These are phyloP conservation scores for Hyperoplus lanceolatus DNA, from an alignment of 2,797 vertebrate species.

Conservation along the genomic window DNA sequence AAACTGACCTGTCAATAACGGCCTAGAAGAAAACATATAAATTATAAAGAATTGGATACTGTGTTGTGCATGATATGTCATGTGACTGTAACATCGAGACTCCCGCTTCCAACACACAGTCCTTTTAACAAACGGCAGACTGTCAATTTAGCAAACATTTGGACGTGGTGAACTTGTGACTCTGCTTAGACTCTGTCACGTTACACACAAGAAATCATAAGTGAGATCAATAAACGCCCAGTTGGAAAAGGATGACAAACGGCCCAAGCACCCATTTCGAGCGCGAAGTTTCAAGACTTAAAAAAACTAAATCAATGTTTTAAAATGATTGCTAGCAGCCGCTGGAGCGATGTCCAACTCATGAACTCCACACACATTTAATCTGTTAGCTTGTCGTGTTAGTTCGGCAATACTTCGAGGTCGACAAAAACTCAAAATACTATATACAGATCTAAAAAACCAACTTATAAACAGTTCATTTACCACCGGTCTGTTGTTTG, in stretches of 20 bases:
- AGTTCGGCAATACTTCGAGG: background rate
- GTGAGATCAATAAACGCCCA: background rate
- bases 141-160: background rate
- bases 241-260: background rate
- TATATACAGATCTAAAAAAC: background rate
- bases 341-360: constrained; percentile 1
- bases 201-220: background rate
- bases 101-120: background rate
- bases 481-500: background rate
- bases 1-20: background rate
- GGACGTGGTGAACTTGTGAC: background rate
- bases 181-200: background rate
- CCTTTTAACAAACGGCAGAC: background rate
- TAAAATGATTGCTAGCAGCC: background rate
- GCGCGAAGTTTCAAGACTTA: background rate
- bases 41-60: background rate
- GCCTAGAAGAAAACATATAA: background rate
- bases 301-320: too few relatives aligned
- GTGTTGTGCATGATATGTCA: background rate
- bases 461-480: background rate
- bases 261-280: too few relatives aligned
- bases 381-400: constrained; percentile 47
- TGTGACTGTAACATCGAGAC: background rate
- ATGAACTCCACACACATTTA: constrained; percentile 25
- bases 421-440: background rate